Conservation (phyloP, 2,888 invertebrate genomes). For the Druceiella hillmani region DNA sequence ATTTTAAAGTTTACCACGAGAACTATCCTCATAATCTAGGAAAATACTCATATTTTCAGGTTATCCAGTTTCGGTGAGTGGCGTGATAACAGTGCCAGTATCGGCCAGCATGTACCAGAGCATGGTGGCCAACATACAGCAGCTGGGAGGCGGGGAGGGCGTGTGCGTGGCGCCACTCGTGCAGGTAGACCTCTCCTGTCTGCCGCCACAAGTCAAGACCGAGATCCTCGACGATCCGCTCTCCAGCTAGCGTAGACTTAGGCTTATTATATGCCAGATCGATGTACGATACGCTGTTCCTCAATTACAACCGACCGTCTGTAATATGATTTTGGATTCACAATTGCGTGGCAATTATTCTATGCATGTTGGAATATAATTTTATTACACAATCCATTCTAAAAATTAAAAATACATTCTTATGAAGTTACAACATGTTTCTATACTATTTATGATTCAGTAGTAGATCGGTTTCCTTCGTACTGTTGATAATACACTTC, state of each 20-base stretch:
- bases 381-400: too few relatives aligned
- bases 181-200: conserved; percentile 55
- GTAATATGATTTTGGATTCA: too few relatives aligned
- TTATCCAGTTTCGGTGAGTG: conserved; percentile 81
- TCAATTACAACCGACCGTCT: not conserved
- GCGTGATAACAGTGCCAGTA: conserved; percentile 93
- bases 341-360: too few relatives aligned
- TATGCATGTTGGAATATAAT: too few relatives aligned
- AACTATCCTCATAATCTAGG: conserved; percentile 19
- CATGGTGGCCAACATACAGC: conserved; percentile 87
- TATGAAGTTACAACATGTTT: too few relatives aligned
- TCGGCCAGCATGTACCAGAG: conserved; percentile 95
- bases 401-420: too few relatives aligned
- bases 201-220: conserved; percentile 2
- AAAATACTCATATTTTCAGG: conserved; percentile 53
- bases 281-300: too few relatives aligned
- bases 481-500: too few relatives aligned
- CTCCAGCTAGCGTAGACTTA: conserved; percentile 5
- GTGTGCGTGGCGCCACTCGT: conserved; percentile 81
- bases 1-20: not conserved
- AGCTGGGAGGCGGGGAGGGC: conserved; percentile 69
- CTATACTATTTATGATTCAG: too few relatives aligned
- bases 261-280: conserved; percentile 15
- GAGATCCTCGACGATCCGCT: conserved; percentile 5
- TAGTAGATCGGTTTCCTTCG: too few relatives aligned